Percentiles rank a stretch among this genome's conserved stretches.
phyloP scores from a whole-genome alignment of 1,140 invertebrate species.

The Philopotamus ludificatus region DNA sequence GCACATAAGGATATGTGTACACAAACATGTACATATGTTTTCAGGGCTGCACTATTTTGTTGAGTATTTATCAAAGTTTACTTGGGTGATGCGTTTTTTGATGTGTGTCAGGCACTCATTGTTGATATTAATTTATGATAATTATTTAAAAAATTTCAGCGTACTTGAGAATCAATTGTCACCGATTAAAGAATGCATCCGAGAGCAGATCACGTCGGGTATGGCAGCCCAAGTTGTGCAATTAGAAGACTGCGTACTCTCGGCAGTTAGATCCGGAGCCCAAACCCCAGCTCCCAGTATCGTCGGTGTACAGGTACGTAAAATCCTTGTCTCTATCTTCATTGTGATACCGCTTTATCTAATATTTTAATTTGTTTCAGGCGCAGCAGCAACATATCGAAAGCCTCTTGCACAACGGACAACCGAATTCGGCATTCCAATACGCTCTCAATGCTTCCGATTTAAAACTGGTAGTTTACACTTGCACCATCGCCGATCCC shows the following conservation, averaged over 20 bases:
- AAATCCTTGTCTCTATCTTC: constrained; percentile 10
- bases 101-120: no score
- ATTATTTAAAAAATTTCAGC: constrained; percentile 21
- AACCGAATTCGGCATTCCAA: constrained; percentile 85
- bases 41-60: no score
- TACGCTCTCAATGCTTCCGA: constrained; percentile 86
- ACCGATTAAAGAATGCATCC: constrained; percentile 49
- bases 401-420: constrained; percentile 69
- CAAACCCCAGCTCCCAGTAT: constrained; percentile 63
- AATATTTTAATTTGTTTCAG: constrained; percentile 44
- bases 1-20: no score
- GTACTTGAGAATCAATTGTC: constrained; percentile 36
- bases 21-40: no score
- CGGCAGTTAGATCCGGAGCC: constrained; percentile 66
- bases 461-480: constrained; percentile 77
- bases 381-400: constrained; percentile 69
- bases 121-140: constrained; percentile 4
- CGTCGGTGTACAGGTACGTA: constrained; percentile 59
- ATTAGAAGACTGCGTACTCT: constrained; percentile 59
- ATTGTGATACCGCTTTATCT: no score
- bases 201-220: constrained; percentile 59
- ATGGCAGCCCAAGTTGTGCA: constrained; percentile 61
- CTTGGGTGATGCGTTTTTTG: no score
- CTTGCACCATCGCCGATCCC: constrained; percentile 79
- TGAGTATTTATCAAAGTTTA: no score